These are phyloP conservation scores for Craterocephalus amniculus DNA, from an alignment of 2,797 vertebrate species.

Conservation along the genomic window DNA sequence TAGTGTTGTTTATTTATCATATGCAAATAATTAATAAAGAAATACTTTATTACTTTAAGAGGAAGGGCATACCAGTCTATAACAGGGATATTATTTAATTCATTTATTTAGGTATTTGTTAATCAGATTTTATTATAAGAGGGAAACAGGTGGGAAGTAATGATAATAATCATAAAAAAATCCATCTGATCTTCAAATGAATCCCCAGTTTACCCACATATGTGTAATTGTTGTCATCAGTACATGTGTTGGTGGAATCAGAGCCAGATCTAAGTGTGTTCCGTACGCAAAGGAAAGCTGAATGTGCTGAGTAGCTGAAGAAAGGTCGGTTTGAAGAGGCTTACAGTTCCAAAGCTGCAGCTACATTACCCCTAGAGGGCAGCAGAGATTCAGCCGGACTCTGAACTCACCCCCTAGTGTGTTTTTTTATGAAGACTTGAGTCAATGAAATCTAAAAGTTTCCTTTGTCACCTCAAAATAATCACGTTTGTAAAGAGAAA, in stretches of 20 bases:
- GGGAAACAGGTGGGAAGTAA: too few species aligned
- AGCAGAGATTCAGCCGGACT: slow-evolving; percentile 36
- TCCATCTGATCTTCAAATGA: too few species aligned
- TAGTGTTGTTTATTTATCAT: too few species aligned
- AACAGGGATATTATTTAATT: too few species aligned
- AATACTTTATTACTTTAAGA: too few species aligned
- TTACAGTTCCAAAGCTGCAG: neutral
- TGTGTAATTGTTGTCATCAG: neutral
- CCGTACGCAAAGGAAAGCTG: neutral
- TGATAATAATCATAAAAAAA: too few species aligned
- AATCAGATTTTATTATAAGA: too few species aligned
- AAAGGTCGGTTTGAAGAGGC: neutral
- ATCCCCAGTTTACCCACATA: too few species aligned
- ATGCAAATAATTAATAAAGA: too few species aligned
- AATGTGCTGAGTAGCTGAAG: neutral
- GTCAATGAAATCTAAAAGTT: neutral
- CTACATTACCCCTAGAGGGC: slow-evolving; percentile 41
- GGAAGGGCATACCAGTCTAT: too few species aligned
- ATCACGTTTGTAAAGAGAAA: neutral
- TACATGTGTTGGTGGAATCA: neutral
- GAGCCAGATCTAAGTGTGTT: neutral
- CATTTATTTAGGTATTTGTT: too few species aligned
- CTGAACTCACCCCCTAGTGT: neutral
- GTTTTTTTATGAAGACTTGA: neutral
- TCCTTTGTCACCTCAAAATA: neutral